These are phyloP conservation scores for Heterodera filipjevi DNA, from an alignment of 2,888 invertebrate genomes.

Conservation along the genomic window DNA sequence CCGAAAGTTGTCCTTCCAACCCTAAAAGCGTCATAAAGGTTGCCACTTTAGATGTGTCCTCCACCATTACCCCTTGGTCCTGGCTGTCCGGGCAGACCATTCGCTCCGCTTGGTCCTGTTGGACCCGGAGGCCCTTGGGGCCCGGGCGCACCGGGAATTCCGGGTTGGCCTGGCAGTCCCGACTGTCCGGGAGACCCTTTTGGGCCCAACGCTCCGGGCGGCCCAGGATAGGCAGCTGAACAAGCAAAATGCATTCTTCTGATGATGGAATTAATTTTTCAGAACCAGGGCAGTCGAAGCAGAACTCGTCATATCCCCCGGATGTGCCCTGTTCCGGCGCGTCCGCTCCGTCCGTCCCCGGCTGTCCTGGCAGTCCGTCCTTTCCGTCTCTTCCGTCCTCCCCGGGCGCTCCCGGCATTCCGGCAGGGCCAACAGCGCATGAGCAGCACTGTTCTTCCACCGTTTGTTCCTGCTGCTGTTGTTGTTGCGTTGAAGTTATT, in stretches of 20 bases:
- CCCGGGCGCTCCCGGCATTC: conserved; percentile 53
- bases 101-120: conserved; percentile 41
- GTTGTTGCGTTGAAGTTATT: neutral
- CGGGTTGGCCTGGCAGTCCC: conserved; percentile 40
- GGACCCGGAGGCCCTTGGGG: conserved; percentile 38
- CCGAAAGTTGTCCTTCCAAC: conserved; percentile 41
- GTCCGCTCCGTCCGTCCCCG: conserved; percentile 47
- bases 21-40: no score
- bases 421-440: conserved; percentile 47
- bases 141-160: conserved; percentile 41
- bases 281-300: conserved; percentile 35
- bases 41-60: no score
- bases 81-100: conserved; percentile 32
- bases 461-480: conserved; percentile 30
- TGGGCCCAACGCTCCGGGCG: conserved; percentile 41
- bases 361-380: conserved; percentile 55
- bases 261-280: no score
- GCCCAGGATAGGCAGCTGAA: conserved; percentile 37
- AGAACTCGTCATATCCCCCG: conserved; percentile 26
- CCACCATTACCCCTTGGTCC: conserved; percentile 28
- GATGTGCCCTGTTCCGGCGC: conserved; percentile 35
- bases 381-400: conserved; percentile 55
- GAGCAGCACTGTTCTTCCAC: conserved; percentile 50
- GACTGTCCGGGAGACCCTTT: conserved; percentile 39
- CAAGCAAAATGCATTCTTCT: neutral